phyloP scores from a whole-genome alignment of 2,797 vertebrate species.

The Trichosurus vulpecula region DNA sequence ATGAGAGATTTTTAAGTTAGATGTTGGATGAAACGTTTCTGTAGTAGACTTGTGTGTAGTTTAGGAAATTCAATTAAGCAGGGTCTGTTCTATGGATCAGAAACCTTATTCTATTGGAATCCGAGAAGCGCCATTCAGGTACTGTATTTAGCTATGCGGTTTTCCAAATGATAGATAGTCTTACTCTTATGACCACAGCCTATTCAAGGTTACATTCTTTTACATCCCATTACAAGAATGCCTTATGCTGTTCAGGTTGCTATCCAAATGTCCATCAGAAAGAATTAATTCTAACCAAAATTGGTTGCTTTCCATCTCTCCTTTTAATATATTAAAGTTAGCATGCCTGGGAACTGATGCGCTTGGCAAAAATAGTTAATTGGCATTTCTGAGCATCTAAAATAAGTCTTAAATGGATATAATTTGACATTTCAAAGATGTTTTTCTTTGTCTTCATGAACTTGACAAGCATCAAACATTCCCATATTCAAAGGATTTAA shows the following conservation, averaged over 20 bases:
- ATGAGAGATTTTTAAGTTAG: neutral
- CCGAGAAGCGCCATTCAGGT: constrained; percentile 1
- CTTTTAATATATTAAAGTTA: neutral
- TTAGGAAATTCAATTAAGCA: constrained; percentile 59
- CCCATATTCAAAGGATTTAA: neutral
- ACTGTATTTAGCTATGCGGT: neutral
- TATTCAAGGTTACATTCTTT: neutral
- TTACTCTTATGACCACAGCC: neutral
- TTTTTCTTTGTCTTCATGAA: neutral
- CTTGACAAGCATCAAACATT: neutral
- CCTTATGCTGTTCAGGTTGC: constrained; percentile 42
- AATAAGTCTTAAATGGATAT: neutral
- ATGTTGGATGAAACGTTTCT: constrained; percentile 1
- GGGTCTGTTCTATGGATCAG: constrained; percentile 34
- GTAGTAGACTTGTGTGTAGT: neutral
- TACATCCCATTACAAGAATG: neutral
- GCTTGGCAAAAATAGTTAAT: neutral
- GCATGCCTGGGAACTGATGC: neutral
- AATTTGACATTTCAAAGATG: neutral
- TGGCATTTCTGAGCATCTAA: neutral
- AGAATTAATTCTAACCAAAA: neutral
- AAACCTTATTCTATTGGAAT: neutral
- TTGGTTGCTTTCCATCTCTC: neutral
- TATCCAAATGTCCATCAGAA: constrained; percentile 4
- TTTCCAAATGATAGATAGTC: neutral